Evolutionary conservation across 2,888 invertebrate genomes (phyloP), one percentile per base, ranked within the genome.

Genomic region (Agrotis segetum): DNA sequence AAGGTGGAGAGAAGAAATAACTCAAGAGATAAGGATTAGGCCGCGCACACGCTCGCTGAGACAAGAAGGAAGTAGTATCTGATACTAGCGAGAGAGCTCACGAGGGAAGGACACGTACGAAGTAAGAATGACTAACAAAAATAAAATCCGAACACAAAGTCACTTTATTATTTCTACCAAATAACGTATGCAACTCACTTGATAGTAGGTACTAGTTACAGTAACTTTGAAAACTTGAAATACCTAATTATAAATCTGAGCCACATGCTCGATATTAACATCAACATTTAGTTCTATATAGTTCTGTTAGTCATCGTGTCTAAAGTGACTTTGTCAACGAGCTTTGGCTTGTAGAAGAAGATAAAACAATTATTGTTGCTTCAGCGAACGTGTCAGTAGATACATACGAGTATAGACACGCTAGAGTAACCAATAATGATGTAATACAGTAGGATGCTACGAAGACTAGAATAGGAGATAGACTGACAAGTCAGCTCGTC

Each of bases 391-490:
- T 78, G 87, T 67, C 56, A 77, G 65, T 77, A 74, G 79, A 84
- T 81, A 85, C 78, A 77, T 79, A 86, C 78, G 82, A 82, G 82
- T 81, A 82, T 77, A 85, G 85, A 82, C 88, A 90, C 79, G 85
- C 90, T 91, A 92, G 87, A 88, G 74, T 87, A 89, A 91, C 87
- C 88, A 88, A 90, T 87, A 81, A 87, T 85, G 67, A 79, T 68
- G 84, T 79, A 78, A 87, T 85, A 89, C 87, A 88, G 82, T 87
- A 89, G 86, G 80, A 70, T 68, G 89, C 94, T 94, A 94, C 94
- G 81, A 88, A 92, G 90, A 91, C 93, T 93, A 93, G 85, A 91
- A 58, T 81, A 81, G 81, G 69, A 74, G 80, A 80, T 55, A 80
- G 80, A 83, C 67, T 69, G 67, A 81, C 66, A 69, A 76, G 79